These are phyloP conservation scores for Macaca nemestrina DNA, from an alignment of 2,113 vertebrate genomes.

Conservation along the genomic window DNA sequence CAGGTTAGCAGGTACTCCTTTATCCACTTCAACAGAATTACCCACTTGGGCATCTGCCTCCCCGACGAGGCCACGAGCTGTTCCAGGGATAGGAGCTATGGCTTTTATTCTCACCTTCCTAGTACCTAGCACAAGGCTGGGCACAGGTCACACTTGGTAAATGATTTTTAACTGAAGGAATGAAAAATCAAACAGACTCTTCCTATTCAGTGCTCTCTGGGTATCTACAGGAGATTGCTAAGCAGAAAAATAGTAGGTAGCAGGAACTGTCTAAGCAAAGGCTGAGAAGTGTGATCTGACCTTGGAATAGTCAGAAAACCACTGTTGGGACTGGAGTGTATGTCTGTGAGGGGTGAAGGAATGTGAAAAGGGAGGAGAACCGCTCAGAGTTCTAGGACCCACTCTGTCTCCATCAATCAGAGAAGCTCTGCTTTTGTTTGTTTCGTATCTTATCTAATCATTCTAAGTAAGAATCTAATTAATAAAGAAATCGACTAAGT, in stretches of 20 bases:
- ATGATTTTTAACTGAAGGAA: neutral
- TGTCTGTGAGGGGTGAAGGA: neutral
- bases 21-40: neutral
- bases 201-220: neutral
- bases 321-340: accelerated
- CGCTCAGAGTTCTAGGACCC: accelerated
- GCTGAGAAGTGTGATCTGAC: neutral
- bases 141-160: neutral
- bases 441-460: neutral
- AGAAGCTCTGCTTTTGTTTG: neutral
- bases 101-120: neutral
- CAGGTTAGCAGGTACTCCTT: neutral
- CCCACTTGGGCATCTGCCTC: neutral
- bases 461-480: neutral
- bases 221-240: neutral
- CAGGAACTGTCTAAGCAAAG: neutral
- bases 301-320: accelerated
- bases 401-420: neutral
- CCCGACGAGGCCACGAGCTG: neutral
- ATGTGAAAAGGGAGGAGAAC: neutral
- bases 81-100: neutral
- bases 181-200: neutral
- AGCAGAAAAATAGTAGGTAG: neutral
- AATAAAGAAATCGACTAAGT: neutral
- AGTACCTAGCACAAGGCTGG: neutral